These are phyloP conservation scores for Misgurnus mizolepis DNA, from an alignment of 2,113 vertebrate species.

Conservation along the genomic window DNA sequence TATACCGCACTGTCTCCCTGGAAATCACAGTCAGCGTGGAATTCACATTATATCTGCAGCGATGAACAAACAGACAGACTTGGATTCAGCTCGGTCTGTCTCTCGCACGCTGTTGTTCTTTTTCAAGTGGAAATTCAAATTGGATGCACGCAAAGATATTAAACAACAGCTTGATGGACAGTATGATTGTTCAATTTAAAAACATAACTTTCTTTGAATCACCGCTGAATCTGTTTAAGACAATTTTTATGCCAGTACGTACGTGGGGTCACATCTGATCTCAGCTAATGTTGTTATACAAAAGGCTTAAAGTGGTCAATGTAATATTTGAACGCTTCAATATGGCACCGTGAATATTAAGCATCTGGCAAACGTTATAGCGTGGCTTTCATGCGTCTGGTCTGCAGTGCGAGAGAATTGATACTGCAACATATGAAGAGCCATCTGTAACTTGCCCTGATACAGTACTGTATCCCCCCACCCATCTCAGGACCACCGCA, in stretches of 20 bases:
- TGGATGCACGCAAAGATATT: too few relatives aligned
- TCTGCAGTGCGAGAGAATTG: constrained; percentile 18
- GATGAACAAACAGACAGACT: constrained; percentile 50
- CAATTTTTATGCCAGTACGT: too few relatives aligned
- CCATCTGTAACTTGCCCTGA: constrained; percentile 45
- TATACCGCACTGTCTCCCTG: constrained; percentile 34
- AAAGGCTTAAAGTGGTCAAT: too few relatives aligned
- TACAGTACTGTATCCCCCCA: background rate
- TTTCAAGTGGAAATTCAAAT: too few relatives aligned
- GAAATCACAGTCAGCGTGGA: constrained; percentile 41
- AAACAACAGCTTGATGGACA: too few relatives aligned
- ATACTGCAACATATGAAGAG: constrained; percentile 23
- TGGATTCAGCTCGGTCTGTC: constrained; percentile 1
- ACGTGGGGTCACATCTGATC: constrained; percentile 4
- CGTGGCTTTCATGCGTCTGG: constrained; percentile 6
- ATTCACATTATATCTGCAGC: constrained; percentile 53
- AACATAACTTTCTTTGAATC: too few relatives aligned
- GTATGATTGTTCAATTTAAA: too few relatives aligned
- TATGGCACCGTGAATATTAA: background rate
- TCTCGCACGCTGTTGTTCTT: background rate
- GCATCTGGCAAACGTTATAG: constrained; percentile 17
- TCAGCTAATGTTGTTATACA: too few relatives aligned
- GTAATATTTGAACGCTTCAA: background rate
- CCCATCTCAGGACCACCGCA: constrained; percentile 24
- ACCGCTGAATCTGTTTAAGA: background rate